phyloP scores from a whole-genome alignment of 2,888 invertebrate genomes.

The Ommatoiulus sabulosus region DNA sequence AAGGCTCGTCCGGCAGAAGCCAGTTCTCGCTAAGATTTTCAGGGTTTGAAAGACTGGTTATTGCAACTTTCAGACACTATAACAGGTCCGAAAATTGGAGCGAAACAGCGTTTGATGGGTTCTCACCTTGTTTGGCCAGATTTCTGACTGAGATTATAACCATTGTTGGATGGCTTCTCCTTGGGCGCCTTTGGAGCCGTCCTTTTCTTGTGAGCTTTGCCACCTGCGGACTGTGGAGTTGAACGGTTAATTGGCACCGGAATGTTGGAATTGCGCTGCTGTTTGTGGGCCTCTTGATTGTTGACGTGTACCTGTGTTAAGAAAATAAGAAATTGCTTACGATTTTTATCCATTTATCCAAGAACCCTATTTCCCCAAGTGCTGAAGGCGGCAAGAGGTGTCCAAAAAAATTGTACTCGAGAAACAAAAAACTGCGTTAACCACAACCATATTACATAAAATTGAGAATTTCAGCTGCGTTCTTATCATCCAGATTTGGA shows the following conservation, averaged over 20 bases:
- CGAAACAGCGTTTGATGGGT: too few relatives aligned
- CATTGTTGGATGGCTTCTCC: neutral
- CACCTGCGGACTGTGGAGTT: neutral
- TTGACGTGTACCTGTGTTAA: constrained; percentile 12
- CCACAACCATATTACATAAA: too few relatives aligned
- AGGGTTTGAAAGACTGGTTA: neutral
- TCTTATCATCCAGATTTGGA: too few relatives aligned
- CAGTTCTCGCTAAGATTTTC: neutral
- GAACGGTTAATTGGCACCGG: constrained; percentile 65
- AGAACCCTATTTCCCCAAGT: too few relatives aligned
- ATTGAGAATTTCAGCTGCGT: too few relatives aligned
- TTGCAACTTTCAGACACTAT: neutral
- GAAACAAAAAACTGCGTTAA: too few relatives aligned
- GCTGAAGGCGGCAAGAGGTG: too few relatives aligned
- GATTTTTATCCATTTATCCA: too few relatives aligned
- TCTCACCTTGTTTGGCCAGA: neutral
- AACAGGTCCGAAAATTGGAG: neutral
- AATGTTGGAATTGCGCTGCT: constrained; percentile 38
- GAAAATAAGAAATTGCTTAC: neutral
- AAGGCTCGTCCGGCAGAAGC: constrained; percentile 58
- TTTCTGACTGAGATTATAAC: neutral
- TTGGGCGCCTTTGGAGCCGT: constrained; percentile 49
- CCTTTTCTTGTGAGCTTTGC: constrained; percentile 51
- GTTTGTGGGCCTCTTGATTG: neutral
- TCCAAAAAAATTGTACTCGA: too few relatives aligned